Percentiles rank a stretch among this genome's conserved stretches.
phyloP scores from a whole-genome alignment of 2,888 invertebrate genomes.

The Ephialtes manifestator region DNA sequence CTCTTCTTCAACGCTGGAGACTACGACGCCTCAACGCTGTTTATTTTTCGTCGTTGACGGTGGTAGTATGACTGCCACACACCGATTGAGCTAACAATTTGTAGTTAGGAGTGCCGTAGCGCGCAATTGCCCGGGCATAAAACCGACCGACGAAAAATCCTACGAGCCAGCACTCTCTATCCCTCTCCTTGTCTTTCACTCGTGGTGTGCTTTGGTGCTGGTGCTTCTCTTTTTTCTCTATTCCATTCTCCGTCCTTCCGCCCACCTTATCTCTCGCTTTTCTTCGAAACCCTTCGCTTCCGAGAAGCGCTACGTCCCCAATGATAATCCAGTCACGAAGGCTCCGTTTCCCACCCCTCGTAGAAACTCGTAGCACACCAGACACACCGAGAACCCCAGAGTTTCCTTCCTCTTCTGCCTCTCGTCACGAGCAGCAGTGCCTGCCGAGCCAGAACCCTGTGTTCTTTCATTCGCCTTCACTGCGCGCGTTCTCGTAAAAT shows the following conservation, averaged over 20 bases:
- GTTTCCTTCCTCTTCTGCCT: slow-evolving; percentile 26
- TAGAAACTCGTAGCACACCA: slow-evolving; percentile 61
- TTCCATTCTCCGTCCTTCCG: slow-evolving; percentile 52
- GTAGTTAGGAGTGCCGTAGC: slow-evolving; percentile 75
- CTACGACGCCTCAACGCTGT: slow-evolving; percentile 23
- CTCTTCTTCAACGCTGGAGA: slow-evolving; percentile 14
- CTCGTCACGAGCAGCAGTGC: slow-evolving; percentile 65
- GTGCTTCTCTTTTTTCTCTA: slow-evolving; percentile 37
- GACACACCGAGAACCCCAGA: slow-evolving; percentile 52
- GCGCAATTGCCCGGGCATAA: slow-evolving; percentile 73
- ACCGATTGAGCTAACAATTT: slow-evolving; percentile 76
- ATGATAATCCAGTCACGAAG: slow-evolving; percentile 80
- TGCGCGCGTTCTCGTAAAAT: slow-evolving; percentile 74
- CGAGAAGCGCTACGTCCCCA: slow-evolving; percentile 62
- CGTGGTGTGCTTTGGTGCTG: slow-evolving; percentile 15
- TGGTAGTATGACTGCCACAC: slow-evolving; percentile 24
- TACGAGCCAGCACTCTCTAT: slow-evolving; percentile 44
- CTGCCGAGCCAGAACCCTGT: slow-evolving; percentile 59
- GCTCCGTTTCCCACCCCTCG: slow-evolving; percentile 68
- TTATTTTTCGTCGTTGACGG: slow-evolving; percentile 47
- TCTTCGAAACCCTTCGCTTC: slow-evolving; percentile 67
- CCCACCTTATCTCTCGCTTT: slow-evolving; percentile 65
- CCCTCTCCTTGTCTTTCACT: slow-evolving; percentile 68
- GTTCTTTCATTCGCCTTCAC: slow-evolving; percentile 54
- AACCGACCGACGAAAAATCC: slow-evolving; percentile 68